phyloP scores from a whole-genome alignment of 2,888 invertebrate genomes.

The Ischnura elegans region DNA sequence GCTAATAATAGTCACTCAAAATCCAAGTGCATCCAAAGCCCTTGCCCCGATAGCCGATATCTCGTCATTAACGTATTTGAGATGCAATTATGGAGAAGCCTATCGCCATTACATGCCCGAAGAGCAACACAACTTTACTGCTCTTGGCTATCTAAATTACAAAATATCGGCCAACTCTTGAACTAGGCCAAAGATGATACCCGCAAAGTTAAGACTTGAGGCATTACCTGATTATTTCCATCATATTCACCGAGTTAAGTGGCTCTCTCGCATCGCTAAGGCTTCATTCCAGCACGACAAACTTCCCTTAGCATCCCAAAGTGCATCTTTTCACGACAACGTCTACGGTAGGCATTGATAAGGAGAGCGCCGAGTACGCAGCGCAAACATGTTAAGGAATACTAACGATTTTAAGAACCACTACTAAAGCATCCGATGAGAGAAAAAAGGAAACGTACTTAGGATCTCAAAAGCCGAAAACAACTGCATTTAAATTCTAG shows the following conservation, averaged over 20 bases:
- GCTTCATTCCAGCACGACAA: background rate
- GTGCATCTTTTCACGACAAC: background rate
- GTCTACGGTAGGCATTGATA: background rate
- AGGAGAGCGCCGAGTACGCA: background rate
- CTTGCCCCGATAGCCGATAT: background rate
- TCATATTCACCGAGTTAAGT: constrained; percentile 7
- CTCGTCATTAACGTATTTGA: constrained; percentile 31
- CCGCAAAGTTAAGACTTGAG: constrained; percentile 22
- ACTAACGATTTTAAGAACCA: background rate
- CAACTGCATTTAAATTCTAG: no score
- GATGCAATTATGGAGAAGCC: constrained; percentile 28
- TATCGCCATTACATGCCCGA: background rate
- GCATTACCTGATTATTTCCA: constrained; percentile 27
- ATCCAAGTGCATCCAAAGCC: no score
- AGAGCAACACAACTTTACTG: background rate
- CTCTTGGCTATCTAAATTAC: constrained; percentile 25
- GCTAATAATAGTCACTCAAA: no score
- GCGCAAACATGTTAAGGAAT: background rate
- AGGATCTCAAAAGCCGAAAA: no score
- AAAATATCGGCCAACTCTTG: constrained; percentile 40
- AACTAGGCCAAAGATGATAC: constrained; percentile 1
- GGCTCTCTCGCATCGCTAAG: background rate
- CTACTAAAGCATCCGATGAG: background rate
- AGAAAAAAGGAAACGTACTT: background rate
- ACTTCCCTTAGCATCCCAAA: background rate